These are phyloP conservation scores for Stylophora pistillata DNA, from an alignment of 64 coral and sea anemone species.

Conservation along the genomic window DNA sequence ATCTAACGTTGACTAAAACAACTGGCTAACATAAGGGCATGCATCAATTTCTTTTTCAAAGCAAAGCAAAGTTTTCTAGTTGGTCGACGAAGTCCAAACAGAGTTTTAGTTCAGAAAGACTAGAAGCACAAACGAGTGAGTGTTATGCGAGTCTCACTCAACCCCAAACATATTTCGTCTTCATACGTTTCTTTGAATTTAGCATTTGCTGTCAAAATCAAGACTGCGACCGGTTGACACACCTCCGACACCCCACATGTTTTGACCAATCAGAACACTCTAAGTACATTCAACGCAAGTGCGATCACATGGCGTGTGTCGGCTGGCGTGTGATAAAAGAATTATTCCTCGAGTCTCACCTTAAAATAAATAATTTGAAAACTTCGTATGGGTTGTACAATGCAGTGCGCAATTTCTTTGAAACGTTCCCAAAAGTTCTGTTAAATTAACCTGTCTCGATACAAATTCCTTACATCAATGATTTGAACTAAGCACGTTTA, in stretches of 20 bases:
- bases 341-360: neutral
- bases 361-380: neutral
- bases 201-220: neutral
- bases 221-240: neutral
- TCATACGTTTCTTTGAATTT: neutral
- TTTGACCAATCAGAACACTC: neutral
- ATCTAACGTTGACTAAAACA: neutral
- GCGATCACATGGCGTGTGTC: neutral
- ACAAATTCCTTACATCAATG: no score
- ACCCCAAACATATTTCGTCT: neutral
- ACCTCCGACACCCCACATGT: neutral
- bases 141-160: neutral
- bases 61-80: neutral
- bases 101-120: neutral
- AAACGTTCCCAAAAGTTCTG: no score
- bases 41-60: neutral
- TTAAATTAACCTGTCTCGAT: no score
- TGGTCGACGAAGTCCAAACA: neutral
- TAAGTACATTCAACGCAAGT: neutral
- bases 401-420: no score
- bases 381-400: no score
- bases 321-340: neutral
- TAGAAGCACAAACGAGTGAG: neutral
- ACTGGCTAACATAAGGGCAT: neutral
- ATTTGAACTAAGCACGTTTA: no score